Evolutionary conservation across 2,888 invertebrate species (phyloP).

Genomic region (Uropetala carovei): DNA sequence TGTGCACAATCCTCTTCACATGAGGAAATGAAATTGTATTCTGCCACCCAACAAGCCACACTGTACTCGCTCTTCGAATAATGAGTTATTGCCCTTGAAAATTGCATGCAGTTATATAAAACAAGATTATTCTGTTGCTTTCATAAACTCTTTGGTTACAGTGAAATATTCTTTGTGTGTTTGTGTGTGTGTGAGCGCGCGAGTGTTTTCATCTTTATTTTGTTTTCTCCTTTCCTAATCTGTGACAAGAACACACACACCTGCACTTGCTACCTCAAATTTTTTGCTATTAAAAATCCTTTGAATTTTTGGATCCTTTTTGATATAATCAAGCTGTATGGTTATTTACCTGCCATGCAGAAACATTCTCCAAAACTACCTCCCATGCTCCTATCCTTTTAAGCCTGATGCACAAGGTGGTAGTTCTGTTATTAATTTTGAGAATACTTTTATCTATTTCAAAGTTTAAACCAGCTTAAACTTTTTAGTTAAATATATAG

Average conservation of each 20-base stretch:
- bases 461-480: neutral
- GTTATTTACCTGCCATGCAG: constrained; percentile 50
- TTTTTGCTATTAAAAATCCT: constrained; percentile 64
- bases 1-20: too few species aligned
- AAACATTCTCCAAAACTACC: constrained; percentile 55
- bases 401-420: constrained; percentile 35
- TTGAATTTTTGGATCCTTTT: constrained; percentile 62
- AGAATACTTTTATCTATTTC: neutral
- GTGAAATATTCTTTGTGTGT: constrained; percentile 48
- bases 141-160: constrained; percentile 33
- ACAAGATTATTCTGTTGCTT: constrained; percentile 54
- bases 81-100: constrained; percentile 47
- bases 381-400: constrained; percentile 34
- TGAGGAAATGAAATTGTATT: neutral
- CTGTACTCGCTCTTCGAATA: constrained; percentile 22
- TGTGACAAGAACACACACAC: constrained; percentile 61
- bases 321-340: constrained; percentile 49
- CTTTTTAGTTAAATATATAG: neutral
- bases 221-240: constrained; percentile 52
- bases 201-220: constrained; percentile 43
- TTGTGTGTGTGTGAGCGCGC: neutral
- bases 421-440: neutral
- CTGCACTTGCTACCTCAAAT: constrained; percentile 64
- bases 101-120: constrained; percentile 45
- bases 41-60: constrained; percentile 50